Conservation (phyloP, 2,888 invertebrate genomes). For the Pegoplata infirma region DNA sequence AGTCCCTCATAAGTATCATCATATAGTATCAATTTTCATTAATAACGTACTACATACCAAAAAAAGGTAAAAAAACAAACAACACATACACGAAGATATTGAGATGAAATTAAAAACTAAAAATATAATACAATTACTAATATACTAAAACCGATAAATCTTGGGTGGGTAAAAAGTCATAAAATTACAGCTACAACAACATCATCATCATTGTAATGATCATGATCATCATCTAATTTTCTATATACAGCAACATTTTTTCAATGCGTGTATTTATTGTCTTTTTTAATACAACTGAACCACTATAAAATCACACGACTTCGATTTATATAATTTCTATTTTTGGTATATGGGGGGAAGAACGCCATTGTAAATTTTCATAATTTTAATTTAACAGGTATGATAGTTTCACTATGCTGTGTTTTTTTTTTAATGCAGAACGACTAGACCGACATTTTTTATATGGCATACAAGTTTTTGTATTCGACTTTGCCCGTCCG, state of each 20-base stretch:
- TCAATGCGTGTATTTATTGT: background rate
- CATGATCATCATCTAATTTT: constrained; percentile 55
- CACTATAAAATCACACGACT: background rate
- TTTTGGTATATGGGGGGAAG: background rate
- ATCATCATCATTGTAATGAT: constrained; percentile 60
- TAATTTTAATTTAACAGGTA: too few relatives aligned
- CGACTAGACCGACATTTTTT: too few relatives aligned
- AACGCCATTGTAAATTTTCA: too few relatives aligned
- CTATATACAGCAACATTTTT: constrained; percentile 11
- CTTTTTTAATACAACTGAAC: background rate
- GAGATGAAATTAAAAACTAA: background rate
- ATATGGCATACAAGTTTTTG: too few relatives aligned
- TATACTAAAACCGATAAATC: constrained; percentile 34
- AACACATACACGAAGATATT: background rate
- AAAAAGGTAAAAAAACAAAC: background rate
- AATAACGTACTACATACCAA: background rate
- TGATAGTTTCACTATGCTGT: too few relatives aligned
- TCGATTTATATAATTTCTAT: background rate
- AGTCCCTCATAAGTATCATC: background rate
- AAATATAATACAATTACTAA: background rate
- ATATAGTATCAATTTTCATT: background rate
- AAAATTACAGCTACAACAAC: constrained; percentile 15
- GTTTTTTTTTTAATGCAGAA: too few relatives aligned
- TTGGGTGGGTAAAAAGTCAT: constrained; percentile 42
- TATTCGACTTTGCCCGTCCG: too few relatives aligned